phyloP scores from a whole-genome alignment of 2,888 invertebrate genomes.

The Mechanitis messenoides region DNA sequence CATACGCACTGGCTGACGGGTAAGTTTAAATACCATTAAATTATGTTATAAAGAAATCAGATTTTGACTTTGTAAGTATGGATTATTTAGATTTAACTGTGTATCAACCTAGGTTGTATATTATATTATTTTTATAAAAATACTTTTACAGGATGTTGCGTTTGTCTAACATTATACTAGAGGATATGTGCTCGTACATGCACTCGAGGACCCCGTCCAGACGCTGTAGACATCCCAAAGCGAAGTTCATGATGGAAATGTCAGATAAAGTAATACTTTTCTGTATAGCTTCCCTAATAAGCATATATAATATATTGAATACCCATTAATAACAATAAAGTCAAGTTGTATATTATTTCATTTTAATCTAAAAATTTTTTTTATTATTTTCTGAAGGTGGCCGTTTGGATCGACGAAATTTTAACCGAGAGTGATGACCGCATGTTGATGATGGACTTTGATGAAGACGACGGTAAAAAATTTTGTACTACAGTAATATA shows the following conservation, averaged over 20 bases:
- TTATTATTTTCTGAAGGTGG: constrained; percentile 42
- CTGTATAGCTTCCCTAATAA: not conserved
- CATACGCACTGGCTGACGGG: constrained; percentile 57
- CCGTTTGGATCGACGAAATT: constrained; percentile 68
- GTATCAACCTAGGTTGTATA: not conserved
- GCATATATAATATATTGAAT: too few species aligned
- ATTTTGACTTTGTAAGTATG: too few species aligned
- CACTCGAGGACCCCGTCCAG: constrained; percentile 51
- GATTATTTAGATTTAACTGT: not conserved
- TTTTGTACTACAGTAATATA: not conserved
- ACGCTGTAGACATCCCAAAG: constrained; percentile 45
- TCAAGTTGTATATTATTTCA: too few species aligned
- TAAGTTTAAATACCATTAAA: constrained; percentile 24
- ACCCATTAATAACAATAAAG: too few species aligned
- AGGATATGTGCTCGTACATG: constrained; percentile 54
- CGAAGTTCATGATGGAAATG: constrained; percentile 64
- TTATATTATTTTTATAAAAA: not conserved
- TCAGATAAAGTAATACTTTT: constrained; percentile 55
- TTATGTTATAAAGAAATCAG: too few species aligned
- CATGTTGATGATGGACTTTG: constrained; percentile 72
- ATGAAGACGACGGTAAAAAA: constrained; percentile 64
- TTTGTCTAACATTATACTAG: constrained; percentile 58
- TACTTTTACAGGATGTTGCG: constrained; percentile 51
- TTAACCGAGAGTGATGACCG: constrained; percentile 63
- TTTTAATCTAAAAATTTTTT: too few species aligned